Conservation (phyloP, 1,140 invertebrate species). For the Pinna nobilis region DNA sequence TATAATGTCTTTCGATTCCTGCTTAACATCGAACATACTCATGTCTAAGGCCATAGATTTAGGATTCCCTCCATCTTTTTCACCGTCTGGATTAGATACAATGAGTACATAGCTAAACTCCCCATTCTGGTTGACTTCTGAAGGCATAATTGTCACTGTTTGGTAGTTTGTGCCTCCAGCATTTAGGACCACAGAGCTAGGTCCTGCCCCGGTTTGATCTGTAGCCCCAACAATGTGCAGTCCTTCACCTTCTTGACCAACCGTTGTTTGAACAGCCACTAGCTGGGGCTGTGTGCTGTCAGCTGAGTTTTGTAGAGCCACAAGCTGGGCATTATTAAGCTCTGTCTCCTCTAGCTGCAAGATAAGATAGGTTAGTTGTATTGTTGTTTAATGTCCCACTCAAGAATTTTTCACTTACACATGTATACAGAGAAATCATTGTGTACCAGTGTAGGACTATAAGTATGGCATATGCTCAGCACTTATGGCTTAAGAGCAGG, state of each 20-base stretch:
- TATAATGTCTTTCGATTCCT: conserved; percentile 73
- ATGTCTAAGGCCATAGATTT: conserved; percentile 74
- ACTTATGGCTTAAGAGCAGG: too few relatives aligned
- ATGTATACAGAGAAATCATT: too few relatives aligned
- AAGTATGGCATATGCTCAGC: too few relatives aligned
- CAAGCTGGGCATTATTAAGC: conserved; percentile 58
- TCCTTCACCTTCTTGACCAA: conserved; percentile 12
- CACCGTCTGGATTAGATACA: conserved; percentile 82
- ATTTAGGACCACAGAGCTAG: conserved; percentile 44
- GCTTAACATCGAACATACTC: conserved; percentile 78
- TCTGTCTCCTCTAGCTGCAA: conserved; percentile 33
- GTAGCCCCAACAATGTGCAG: neutral
- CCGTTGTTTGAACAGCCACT: conserved; percentile 61
- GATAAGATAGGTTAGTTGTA: too few relatives aligned
- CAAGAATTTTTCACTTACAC: too few relatives aligned
- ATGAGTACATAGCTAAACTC: conserved; percentile 93
- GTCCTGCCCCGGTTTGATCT: conserved; percentile 20
- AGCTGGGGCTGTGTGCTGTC: conserved; percentile 60
- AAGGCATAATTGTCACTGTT: conserved; percentile 90
- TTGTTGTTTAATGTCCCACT: too few relatives aligned
- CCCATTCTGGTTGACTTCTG: conserved; percentile 80
- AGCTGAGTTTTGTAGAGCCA: conserved; percentile 59
- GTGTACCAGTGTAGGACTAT: too few relatives aligned
- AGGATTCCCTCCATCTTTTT: conserved; percentile 59
- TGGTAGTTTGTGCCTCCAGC: conserved; percentile 78